Base-by-base conservation (phyloP, 2,888 invertebrate species). In the Ormia ochracea region DNA sequence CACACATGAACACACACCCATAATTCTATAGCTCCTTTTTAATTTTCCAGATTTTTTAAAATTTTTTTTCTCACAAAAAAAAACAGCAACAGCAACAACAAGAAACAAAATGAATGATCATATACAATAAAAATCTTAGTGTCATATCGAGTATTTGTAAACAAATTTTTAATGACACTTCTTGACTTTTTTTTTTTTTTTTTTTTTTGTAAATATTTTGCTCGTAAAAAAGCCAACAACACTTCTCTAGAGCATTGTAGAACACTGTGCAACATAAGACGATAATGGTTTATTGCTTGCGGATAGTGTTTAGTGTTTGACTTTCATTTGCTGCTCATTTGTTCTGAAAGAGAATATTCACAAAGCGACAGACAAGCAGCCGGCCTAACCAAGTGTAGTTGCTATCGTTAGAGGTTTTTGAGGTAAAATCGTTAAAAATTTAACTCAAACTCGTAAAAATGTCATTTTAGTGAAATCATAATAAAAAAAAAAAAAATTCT, bases 161-260 rank as follows among this genome's bases (percentile, higher is more conserved):
- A 81, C 77, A 81, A 77, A 81, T 78, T 78, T 81, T 78, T 81
- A 81, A 81, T 81, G 78, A 81, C 78, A 78, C 74, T 81, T 74
- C 78, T 74, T 54, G 63, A 59, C 31, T 78, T 52, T 72, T 63
- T 36, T 50, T 45, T n/a, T n/a, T n/a, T n/a, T n/a, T n/a, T n/a
- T n/a, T n/a, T n/a, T n/a, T n/a, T n/a, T n/a, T n/a, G n/a, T 19
- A 65, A 61, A 59, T 45, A 56, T 52, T 50, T 33, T 23, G 59
- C 50, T 69, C 69, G 45, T 73, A 63, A 68, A 61, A 66, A 65
- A 31, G 3, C 17, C 41, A 48, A 58, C 48, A 48, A 52, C 23
- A 59, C 58, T 33, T 36, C 33, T 2, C 17, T 14, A 54, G 33
- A 28, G 58, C 41, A 21, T 10, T 56, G 41, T 73, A 43, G 19